Evolutionary conservation across 2,113 vertebrate genomes (phyloP).

Genomic region (Engystomops pustulosus): DNA sequence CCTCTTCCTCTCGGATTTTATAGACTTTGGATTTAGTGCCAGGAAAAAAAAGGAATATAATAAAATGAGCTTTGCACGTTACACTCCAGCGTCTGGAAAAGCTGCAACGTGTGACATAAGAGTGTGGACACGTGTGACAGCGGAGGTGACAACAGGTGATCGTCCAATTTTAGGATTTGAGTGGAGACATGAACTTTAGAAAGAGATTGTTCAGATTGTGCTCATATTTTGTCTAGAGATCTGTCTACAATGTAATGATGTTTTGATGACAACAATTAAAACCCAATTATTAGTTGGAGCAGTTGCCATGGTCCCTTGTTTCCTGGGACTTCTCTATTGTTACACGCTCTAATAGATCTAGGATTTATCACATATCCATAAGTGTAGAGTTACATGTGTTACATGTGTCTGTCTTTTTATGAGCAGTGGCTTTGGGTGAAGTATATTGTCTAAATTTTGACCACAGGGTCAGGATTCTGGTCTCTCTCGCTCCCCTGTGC

Average conservation of each 20-base stretch:
- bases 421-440: too few relatives aligned
- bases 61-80: slow-evolving; percentile 14
- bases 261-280: slow-evolving; percentile 20
- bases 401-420: not conserved
- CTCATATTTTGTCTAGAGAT: not conserved
- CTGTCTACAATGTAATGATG: not conserved
- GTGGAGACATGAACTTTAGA: too few relatives aligned
- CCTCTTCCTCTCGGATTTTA: slow-evolving; percentile 22
- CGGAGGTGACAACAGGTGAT: not conserved
- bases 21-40: slow-evolving; percentile 35
- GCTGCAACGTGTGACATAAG: not conserved
- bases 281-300: not conserved
- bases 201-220: not conserved
- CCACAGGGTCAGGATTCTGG: not conserved
- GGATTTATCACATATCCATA: not conserved
- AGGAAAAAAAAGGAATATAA: slow-evolving; percentile 29
- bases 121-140: not conserved
- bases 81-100: not conserved
- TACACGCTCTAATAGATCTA: not conserved
- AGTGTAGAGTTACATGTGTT: not conserved
- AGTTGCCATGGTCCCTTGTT: not conserved
- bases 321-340: not conserved
- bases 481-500: not conserved
- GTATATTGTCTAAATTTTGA: too few relatives aligned
- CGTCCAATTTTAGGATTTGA: too few relatives aligned